These are phyloP conservation scores for Turnix velox DNA, from an alignment of 2,113 vertebrate species.

Conservation along the genomic window DNA sequence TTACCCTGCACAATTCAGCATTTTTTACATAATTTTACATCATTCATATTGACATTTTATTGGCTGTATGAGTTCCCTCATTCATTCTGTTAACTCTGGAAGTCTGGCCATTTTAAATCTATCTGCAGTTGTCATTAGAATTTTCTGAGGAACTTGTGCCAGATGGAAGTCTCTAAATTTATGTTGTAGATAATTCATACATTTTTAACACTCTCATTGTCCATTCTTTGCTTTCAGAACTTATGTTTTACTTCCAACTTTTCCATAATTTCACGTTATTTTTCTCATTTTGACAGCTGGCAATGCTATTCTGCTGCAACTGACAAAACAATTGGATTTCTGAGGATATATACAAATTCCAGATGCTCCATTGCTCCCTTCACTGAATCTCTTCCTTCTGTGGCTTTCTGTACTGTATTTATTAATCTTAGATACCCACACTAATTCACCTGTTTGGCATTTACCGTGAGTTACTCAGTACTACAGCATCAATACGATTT, in stretches of 20 bases:
- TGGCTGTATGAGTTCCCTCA: not conserved
- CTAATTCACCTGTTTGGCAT: not conserved
- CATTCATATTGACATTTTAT: slow-evolving; percentile 7
- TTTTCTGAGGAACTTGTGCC: not conserved
- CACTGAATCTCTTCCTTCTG: not conserved
- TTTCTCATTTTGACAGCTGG: not conserved
- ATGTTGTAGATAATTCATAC: not conserved
- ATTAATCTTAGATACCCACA: not conserved
- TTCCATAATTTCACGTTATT: not conserved
- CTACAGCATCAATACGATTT: not conserved
- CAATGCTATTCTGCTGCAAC: not conserved
- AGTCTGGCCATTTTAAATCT: not conserved
- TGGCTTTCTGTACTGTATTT: not conserved
- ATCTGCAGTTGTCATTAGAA: not conserved
- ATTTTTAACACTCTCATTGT: not conserved
- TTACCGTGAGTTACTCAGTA: not conserved
- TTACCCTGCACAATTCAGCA: not conserved
- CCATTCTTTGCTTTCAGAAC: not conserved
- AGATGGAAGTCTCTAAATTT: not conserved
- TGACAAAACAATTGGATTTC: not conserved
- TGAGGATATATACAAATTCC: not conserved
- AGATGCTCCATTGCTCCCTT: not conserved
- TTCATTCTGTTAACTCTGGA: not conserved
- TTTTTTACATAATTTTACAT: slow-evolving; percentile 19
- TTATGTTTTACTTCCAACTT: not conserved